Percentiles rank a stretch among this genome's conserved stretches.
These are phyloP conservation scores for Drosophila willistoni DNA, from an alignment of 1,140 invertebrate species.

Conservation along the genomic window DNA sequence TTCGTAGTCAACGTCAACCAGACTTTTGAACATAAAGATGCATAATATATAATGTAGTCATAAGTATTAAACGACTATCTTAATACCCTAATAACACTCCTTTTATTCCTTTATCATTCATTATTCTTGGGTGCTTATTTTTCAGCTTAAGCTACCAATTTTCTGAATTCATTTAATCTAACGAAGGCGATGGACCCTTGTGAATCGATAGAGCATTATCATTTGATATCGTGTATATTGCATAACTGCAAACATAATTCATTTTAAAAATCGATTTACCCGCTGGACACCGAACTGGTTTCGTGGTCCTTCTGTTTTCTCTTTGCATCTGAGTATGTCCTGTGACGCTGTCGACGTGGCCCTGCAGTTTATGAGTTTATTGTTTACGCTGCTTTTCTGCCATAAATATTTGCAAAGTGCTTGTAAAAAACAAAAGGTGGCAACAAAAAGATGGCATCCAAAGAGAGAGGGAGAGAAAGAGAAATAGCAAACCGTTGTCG, in stretches of 20 bases:
- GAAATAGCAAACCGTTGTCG: conserved; percentile 41
- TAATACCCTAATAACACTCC: no score
- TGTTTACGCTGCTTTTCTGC: conserved; percentile 73
- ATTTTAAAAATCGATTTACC: conserved; percentile 76
- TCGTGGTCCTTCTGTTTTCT: conserved; percentile 3
- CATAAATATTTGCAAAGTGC: conserved; percentile 80
- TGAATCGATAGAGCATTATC: conserved; percentile 13
- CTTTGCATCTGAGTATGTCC: conserved; percentile 24
- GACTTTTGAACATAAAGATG: no score
- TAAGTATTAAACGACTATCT: no score
- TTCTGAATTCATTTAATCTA: no score
- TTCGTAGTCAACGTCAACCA: conserved; percentile 9
- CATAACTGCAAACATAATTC: conserved; percentile 72
- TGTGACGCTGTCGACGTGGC: conserved; percentile 47
- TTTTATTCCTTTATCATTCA: no score
- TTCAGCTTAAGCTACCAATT: no score
- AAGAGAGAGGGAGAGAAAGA: conserved; percentile 19
- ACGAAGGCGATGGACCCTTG: neutral
- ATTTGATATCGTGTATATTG: conserved; percentile 42
- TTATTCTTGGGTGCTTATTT: no score
- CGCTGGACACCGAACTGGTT: conserved; percentile 23
- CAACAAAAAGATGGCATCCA: conserved; percentile 18
- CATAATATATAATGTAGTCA: no score
- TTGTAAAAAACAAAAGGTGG: conserved; percentile 78
- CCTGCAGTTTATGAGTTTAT: conserved; percentile 79